A percentile compares a stretch with the other conserved stretches of the same genome.
These are phyloP conservation scores for Xestia ashworthii DNA, from an alignment of 2,888 invertebrate genomes.

Conservation along the genomic window DNA sequence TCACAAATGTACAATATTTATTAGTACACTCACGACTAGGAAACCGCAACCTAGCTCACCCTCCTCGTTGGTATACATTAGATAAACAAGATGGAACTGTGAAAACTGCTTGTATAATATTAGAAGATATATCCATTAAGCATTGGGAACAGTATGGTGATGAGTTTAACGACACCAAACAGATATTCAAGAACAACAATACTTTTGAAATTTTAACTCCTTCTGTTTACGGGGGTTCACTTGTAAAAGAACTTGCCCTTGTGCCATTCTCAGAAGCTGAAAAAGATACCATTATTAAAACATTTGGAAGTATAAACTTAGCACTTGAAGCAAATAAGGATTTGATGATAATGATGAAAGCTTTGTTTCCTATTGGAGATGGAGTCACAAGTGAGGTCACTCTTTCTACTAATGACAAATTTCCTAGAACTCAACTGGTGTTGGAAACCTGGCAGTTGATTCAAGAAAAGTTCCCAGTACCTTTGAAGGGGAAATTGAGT, in stretches of 20 bases:
- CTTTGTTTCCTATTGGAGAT: conserved; percentile 92
- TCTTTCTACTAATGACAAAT: conserved; percentile 91
- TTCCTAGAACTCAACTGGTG: conserved; percentile 94
- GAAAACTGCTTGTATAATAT: conserved; percentile 93
- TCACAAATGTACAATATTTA: conserved; percentile 96
- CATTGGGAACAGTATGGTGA: conserved; percentile 93
- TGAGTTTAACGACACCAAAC: conserved; percentile 90
- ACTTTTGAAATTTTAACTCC: conserved; percentile 95
- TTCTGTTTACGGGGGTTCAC: conserved; percentile 92
- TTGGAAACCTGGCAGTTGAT: conserved; percentile 96
- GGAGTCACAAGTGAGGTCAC: conserved; percentile 65
- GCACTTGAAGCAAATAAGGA: conserved; percentile 93
- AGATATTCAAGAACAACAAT: conserved; percentile 89
- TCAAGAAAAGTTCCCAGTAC: conserved; percentile 96
- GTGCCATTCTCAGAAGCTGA: conserved; percentile 94
- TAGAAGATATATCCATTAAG: conserved; percentile 94
- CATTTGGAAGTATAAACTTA: conserved; percentile 93
- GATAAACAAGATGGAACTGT: conserved; percentile 92
- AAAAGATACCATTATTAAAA: conserved; percentile 91
- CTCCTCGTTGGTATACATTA: conserved; percentile 95
- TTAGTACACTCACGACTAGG: conserved; percentile 94
- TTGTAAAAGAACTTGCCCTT: conserved; percentile 94
- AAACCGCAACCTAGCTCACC: conserved; percentile 92
- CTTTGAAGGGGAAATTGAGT: conserved; percentile 92
- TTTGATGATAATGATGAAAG: conserved; percentile 93